Evolutionary conservation across 2,113 vertebrate genomes (phyloP).

Genomic region (Cygnus buccinator): DNA sequence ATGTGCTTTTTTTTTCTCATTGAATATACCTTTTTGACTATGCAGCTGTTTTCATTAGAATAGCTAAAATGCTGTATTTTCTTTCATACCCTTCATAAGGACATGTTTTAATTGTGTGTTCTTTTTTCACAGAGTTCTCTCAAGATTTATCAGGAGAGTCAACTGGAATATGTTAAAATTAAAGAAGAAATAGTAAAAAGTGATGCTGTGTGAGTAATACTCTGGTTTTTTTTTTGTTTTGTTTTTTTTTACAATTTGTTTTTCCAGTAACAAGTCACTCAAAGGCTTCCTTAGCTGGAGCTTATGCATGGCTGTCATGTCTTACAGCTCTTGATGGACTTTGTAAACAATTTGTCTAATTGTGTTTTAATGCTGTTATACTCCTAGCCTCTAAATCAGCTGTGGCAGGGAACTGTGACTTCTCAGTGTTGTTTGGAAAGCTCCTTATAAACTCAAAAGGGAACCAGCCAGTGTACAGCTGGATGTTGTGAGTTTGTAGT

Average conservation of each 20-base stretch:
- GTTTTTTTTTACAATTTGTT: background rate
- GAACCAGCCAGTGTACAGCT: background rate
- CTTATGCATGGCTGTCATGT: background rate
- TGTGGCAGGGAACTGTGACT: background rate
- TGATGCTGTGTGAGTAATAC: constrained; percentile 80
- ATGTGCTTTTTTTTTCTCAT: background rate
- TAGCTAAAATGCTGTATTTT: background rate
- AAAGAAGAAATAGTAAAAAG: constrained; percentile 84
- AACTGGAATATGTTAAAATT: constrained; percentile 80
- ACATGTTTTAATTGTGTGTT: background rate
- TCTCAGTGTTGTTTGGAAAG: background rate
- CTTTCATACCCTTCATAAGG: background rate
- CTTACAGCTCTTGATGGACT: background rate
- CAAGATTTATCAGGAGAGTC: constrained; percentile 80
- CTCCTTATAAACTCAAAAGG: background rate
- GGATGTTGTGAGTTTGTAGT: background rate
- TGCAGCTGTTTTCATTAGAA: background rate
- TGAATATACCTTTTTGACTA: background rate
- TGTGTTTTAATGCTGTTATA: background rate
- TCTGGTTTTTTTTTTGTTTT: background rate
- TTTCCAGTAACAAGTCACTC: background rate
- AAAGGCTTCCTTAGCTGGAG: background rate
- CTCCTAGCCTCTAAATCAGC: background rate
- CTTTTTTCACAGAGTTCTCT: constrained; percentile 81
- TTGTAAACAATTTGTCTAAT: background rate